Conservation (phyloP, 2,797 vertebrate species). For the Epinephelus awoara region DNA sequence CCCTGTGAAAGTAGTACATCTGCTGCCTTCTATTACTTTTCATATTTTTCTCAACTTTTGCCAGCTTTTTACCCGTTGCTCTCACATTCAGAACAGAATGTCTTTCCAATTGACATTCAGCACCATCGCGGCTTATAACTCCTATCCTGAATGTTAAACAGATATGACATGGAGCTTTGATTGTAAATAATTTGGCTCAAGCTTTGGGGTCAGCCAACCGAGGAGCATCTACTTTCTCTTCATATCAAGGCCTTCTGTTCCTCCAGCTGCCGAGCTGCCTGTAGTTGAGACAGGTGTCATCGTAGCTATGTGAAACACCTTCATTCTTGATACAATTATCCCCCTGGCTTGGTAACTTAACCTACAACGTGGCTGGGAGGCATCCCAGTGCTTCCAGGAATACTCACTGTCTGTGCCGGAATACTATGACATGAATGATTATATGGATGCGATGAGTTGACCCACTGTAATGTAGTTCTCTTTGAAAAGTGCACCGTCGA, state of each 20-base stretch:
- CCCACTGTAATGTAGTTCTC: conserved; percentile 81
- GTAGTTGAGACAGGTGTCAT: conserved; percentile 80
- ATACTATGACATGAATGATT: conserved; percentile 80
- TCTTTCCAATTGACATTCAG: conserved; percentile 80
- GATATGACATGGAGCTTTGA: conserved; percentile 79
- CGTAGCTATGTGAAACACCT: conserved; percentile 69
- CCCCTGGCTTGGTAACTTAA: conserved; percentile 74
- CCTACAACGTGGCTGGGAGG: conserved; percentile 66
- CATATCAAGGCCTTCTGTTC: conserved; percentile 82
- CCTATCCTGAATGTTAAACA: conserved; percentile 84
- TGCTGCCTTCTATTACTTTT: conserved; percentile 70
- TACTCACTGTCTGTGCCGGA: conserved; percentile 67
- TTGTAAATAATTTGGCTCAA: conserved; percentile 86
- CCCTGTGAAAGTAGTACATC: conserved; percentile 66
- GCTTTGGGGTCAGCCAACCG: conserved; percentile 77
- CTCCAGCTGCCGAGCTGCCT: conserved; percentile 80
- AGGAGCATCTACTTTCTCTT: conserved; percentile 79
- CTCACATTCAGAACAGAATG: conserved; percentile 40
- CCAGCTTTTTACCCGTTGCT: conserved; percentile 43
- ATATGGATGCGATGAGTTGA: conserved; percentile 85
- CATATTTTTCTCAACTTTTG: conserved; percentile 61
- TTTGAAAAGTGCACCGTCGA: conserved; percentile 85
- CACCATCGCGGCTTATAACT: conserved; percentile 52
- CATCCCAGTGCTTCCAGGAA: conserved; percentile 82
- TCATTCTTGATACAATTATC: conserved; percentile 77